Percentiles rank a stretch among this genome's conserved stretches.
Conservation (phyloP, 2,113 vertebrate species). For the Mystacornis crossleyi region DNA sequence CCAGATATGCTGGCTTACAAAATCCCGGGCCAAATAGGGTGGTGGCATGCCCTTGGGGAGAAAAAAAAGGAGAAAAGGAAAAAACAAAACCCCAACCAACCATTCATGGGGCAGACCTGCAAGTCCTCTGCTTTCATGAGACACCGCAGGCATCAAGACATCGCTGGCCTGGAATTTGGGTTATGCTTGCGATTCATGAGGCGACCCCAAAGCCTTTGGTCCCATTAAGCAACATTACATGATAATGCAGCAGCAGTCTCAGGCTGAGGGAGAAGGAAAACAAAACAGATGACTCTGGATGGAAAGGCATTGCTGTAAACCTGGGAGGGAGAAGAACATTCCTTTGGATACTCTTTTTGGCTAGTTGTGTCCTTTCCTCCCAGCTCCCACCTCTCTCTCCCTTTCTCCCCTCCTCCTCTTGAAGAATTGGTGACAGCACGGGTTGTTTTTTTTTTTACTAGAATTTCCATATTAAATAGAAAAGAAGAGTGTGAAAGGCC, state of each 20-base stretch:
- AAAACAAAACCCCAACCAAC: not conserved
- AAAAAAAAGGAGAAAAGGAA: not conserved
- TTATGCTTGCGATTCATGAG: constrained; percentile 9
- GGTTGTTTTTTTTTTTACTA: not conserved
- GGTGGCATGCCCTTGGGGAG: not conserved
- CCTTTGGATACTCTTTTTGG: constrained; percentile 48
- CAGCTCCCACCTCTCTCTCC: constrained; percentile 27
- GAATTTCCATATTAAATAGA: constrained; percentile 55
- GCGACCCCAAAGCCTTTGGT: not conserved
- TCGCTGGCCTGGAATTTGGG: constrained; percentile 21
- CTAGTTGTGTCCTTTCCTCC: not conserved
- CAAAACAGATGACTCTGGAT: constrained; percentile 65
- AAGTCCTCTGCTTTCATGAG: constrained; percentile 10
- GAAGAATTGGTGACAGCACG: constrained; percentile 26
- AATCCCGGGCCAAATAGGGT: constrained; percentile 24
- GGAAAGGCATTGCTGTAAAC: constrained; percentile 64
- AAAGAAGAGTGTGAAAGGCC: constrained; percentile 65
- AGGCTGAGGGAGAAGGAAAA: constrained; percentile 55
- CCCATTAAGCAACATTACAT: constrained; percentile 52
- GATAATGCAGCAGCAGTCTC: constrained; percentile 51
- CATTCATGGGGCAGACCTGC: not conserved
- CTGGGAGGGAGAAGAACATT: constrained; percentile 62
- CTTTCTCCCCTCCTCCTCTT: not conserved
- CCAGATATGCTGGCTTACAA: constrained; percentile 12
- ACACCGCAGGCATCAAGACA: constrained; percentile 16